Percentiles rank a stretch among this genome's conserved stretches.
Evolutionary conservation across 2,888 invertebrate species (phyloP).

Genomic region (Cosmia pyralina): DNA sequence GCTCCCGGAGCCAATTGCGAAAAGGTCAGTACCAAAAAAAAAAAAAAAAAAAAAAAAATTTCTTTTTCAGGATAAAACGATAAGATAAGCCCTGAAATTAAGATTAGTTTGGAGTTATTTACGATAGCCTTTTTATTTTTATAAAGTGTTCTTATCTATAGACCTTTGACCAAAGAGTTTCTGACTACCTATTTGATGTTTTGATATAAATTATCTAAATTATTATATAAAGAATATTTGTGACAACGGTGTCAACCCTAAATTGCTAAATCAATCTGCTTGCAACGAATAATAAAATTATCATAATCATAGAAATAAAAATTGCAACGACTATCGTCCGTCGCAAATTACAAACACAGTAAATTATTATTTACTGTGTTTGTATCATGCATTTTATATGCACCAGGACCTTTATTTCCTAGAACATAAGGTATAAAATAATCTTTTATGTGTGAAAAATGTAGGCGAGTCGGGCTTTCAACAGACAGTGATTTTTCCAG

Average conservation of each 20-base stretch:
- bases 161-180: conserved; percentile 3
- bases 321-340: conserved; percentile 13
- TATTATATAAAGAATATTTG: not conserved
- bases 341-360: conserved; percentile 1
- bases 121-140: conserved; percentile 17
- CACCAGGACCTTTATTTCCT: conserved; percentile 13
- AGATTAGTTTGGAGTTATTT: conserved; percentile 29
- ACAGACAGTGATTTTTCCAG: conserved; percentile 4
- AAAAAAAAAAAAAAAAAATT: no score
- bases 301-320: conserved; percentile 9
- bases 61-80: conserved; percentile 6
- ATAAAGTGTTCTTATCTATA: not conserved
- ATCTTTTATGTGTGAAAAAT: not conserved
- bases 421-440: not conserved
- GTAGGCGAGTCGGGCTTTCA: not conserved
- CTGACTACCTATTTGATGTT: not conserved
- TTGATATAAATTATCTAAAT: no score
- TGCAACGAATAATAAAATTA: conserved; percentile 6
- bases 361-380: not conserved
- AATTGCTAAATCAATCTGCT: not conserved
- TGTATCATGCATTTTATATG: not conserved
- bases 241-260: conserved; percentile 11
- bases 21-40: no score
- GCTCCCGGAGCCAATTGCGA: no score
- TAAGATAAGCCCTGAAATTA: conserved; percentile 26